Percentiles rank a stretch among this genome's conserved stretches.
Evolutionary conservation across 2,113 vertebrate species (phyloP).

Genomic region (Myiagra hebetior): DNA sequence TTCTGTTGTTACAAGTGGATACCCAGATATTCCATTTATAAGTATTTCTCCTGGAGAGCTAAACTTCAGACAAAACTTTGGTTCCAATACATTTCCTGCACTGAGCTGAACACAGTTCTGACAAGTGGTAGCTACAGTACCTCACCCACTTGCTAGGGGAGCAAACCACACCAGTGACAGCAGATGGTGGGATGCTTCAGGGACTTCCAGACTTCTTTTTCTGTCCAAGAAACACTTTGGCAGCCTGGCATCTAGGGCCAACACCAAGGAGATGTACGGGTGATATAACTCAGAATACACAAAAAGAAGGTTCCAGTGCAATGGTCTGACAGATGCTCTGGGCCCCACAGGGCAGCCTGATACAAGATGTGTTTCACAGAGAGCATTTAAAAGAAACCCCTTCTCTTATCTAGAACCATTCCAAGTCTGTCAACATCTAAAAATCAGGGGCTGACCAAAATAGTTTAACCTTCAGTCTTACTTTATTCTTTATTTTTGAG

Average conservation of each 20-base stretch:
- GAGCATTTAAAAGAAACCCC: background rate
- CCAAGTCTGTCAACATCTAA: background rate
- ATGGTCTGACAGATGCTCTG: background rate
- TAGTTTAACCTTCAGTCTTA: background rate
- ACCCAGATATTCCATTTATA: background rate
- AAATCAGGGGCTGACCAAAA: background rate
- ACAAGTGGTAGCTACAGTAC: background rate
- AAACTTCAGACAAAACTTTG: background rate
- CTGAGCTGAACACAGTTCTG: background rate
- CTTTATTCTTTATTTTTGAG: background rate
- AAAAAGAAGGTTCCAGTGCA: background rate
- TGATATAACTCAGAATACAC: background rate
- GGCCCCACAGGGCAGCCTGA: background rate
- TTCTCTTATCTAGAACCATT: background rate
- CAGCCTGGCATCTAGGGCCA: background rate
- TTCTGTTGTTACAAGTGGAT: background rate
- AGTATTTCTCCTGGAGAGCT: background rate
- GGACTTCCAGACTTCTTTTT: background rate
- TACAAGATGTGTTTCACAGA: background rate
- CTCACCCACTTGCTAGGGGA: background rate
- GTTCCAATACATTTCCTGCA: background rate
- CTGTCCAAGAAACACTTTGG: background rate
- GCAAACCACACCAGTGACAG: background rate
- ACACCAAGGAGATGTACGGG: background rate
- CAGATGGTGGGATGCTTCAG: rapidly evolving